Evolutionary conservation across 2,113 vertebrate genomes (phyloP).

Genomic region (Antidorcas marsupialis): DNA sequence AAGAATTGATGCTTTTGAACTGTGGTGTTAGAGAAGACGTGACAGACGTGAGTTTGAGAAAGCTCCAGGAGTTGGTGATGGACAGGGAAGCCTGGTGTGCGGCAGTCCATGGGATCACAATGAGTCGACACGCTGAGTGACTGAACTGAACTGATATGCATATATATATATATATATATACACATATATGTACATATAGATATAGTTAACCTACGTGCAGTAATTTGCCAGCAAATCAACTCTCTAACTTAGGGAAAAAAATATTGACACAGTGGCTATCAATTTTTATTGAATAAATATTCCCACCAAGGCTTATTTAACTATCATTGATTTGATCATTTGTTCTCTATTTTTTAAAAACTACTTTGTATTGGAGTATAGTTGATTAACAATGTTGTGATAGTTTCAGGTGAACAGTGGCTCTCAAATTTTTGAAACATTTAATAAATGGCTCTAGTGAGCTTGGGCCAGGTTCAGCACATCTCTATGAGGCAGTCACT

Average conservation of each 20-base stretch:
- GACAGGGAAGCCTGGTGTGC: too few species aligned
- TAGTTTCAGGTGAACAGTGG: background rate
- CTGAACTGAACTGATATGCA: too few species aligned
- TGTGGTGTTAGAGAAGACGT: too few species aligned
- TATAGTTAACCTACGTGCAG: too few species aligned
- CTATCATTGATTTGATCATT: background rate
- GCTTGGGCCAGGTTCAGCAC: background rate
- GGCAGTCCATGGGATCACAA: too few species aligned
- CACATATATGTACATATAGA: too few species aligned
- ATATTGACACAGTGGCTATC: background rate
- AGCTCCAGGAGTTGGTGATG: too few species aligned
- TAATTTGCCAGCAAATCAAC: background rate
- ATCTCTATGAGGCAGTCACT: background rate
- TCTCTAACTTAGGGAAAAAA: background rate
- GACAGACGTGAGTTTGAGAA: too few species aligned
- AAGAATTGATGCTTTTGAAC: too few species aligned
- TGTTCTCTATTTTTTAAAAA: background rate
- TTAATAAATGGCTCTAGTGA: background rate
- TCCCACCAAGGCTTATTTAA: background rate
- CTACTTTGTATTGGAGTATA: background rate
- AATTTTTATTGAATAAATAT: background rate
- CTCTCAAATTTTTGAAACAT: background rate
- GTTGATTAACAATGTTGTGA: background rate
- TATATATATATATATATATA: too few species aligned
- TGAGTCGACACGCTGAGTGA: too few species aligned